A percentile compares a stretch with the other conserved stretches of the same genome.
These are phyloP conservation scores for Macroglossus sobrinus DNA, from an alignment of 2,113 vertebrate species.

Conservation along the genomic window DNA sequence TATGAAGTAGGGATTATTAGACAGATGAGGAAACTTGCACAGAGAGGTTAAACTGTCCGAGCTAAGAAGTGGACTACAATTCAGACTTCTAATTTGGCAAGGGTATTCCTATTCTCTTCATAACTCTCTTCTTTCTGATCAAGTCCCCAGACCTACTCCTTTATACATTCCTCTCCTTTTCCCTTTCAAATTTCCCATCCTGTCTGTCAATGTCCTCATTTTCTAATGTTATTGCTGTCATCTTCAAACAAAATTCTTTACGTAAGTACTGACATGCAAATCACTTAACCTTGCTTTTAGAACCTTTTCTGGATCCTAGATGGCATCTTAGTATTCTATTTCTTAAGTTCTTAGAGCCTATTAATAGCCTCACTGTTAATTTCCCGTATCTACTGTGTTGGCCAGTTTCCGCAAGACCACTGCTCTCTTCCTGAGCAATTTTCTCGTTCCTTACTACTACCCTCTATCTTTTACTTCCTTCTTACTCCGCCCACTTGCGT, in stretches of 20 bases:
- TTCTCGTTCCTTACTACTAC: neutral
- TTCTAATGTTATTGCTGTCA: neutral
- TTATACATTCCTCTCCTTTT: neutral
- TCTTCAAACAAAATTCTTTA: neutral
- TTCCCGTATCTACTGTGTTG: neutral
- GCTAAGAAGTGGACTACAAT: neutral
- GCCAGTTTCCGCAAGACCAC: neutral
- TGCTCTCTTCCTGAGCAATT: neutral
- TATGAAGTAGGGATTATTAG: neutral
- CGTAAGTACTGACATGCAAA: neutral
- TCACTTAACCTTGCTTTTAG: neutral
- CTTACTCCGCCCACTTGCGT: neutral
- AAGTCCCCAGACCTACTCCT: neutral
- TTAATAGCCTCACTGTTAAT: neutral
- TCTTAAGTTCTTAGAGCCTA: neutral
- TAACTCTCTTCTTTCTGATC: neutral
- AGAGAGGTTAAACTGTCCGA: neutral
- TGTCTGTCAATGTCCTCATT: constrained; percentile 28
- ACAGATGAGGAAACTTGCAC: neutral
- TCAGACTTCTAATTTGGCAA: constrained; percentile 6
- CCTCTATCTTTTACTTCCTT: neutral
- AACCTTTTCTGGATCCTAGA: neutral
- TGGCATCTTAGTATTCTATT: neutral
- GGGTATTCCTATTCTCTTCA: neutral
- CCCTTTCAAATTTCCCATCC: constrained; percentile 24